A percentile compares a stretch with the other conserved stretches of the same genome.
Evolutionary conservation across 2,797 vertebrate species (phyloP).

Genomic region (Thunnus albacares): DNA sequence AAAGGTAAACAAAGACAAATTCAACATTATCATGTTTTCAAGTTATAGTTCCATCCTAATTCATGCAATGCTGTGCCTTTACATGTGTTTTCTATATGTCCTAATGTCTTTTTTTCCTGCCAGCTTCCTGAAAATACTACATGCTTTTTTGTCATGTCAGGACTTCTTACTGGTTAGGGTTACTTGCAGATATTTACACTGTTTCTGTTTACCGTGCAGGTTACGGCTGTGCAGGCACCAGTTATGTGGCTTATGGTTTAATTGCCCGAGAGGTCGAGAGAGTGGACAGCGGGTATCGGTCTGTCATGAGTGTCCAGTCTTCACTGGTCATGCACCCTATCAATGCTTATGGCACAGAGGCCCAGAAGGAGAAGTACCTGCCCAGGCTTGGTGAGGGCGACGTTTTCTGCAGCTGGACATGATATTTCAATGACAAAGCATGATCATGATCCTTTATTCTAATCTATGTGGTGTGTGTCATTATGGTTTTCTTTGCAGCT

Average conservation of each 20-base stretch:
- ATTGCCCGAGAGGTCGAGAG: slow-evolving; percentile 92
- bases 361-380: slow-evolving; percentile 91
- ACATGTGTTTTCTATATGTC: not conserved
- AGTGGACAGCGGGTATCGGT: slow-evolving; percentile 94
- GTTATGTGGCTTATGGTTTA: slow-evolving; percentile 92
- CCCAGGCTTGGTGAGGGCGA: slow-evolving; percentile 87
- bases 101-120: not conserved
- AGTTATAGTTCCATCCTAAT: not conserved
- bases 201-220: slow-evolving; percentile 76
- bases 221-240: slow-evolving; percentile 91
- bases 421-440: not conserved
- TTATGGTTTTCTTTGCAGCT: slow-evolving; percentile 73
- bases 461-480: not conserved
- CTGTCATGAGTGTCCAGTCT: slow-evolving; percentile 93
- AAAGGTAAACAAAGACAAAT: slow-evolving; percentile 82
- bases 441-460: not conserved
- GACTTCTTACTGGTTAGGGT: not conserved
- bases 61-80: too few relatives aligned
- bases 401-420: not conserved
- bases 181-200: not conserved
- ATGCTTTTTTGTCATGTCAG: not conserved
- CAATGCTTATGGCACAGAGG: slow-evolving; percentile 88
- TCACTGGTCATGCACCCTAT: slow-evolving; percentile 95
- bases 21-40: not conserved
- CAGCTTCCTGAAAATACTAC: not conserved